Evolutionary conservation across 2,797 vertebrate genomes (phyloP).

Genomic region (Lepidocolaptes lacrymiger): DNA sequence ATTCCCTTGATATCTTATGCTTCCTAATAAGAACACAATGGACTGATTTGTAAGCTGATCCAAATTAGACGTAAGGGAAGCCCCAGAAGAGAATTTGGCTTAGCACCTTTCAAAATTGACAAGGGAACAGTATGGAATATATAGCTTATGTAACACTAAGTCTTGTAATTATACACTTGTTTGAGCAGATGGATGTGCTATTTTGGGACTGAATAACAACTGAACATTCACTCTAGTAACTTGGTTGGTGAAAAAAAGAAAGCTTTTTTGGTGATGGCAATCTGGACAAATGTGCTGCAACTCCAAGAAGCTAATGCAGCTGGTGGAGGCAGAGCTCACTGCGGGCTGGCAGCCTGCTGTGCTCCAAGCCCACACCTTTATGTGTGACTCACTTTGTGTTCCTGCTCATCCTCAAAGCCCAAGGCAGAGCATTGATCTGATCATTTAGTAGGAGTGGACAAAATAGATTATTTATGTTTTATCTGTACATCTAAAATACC

Average conservation of each 20-base stretch:
- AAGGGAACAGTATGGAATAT: neutral
- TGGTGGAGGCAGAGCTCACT: conserved; percentile 23
- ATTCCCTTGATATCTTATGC: neutral
- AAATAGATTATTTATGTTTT: conserved; percentile 4
- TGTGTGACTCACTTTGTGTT: conserved; percentile 24
- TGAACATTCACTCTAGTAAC: conserved; percentile 37
- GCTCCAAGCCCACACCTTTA: conserved; percentile 41
- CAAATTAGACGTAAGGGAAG: conserved; percentile 13
- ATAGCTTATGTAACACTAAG: conserved; percentile 35
- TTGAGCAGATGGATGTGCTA: conserved; percentile 47
- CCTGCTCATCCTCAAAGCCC: conserved; percentile 6
- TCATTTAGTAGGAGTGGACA: conserved; percentile 41
- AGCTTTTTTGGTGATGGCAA: neutral
- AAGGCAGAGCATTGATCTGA: conserved; percentile 14
- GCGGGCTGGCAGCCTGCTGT: conserved; percentile 2
- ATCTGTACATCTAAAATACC: neutral
- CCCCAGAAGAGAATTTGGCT: neutral
- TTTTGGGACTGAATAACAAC: conserved; percentile 54
- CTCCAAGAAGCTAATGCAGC: conserved; percentile 26
- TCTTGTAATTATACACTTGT: conserved; percentile 31
- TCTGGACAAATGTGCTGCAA: conserved; percentile 18
- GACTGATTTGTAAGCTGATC: neutral
- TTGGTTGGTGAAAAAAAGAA: neutral
- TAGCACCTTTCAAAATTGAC: conserved; percentile 19
- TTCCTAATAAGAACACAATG: conserved; percentile 4